Evolutionary conservation across 2,797 vertebrate genomes (phyloP), one percentile per base, ranked within the genome.

Genomic region (Pterois miles): DNA sequence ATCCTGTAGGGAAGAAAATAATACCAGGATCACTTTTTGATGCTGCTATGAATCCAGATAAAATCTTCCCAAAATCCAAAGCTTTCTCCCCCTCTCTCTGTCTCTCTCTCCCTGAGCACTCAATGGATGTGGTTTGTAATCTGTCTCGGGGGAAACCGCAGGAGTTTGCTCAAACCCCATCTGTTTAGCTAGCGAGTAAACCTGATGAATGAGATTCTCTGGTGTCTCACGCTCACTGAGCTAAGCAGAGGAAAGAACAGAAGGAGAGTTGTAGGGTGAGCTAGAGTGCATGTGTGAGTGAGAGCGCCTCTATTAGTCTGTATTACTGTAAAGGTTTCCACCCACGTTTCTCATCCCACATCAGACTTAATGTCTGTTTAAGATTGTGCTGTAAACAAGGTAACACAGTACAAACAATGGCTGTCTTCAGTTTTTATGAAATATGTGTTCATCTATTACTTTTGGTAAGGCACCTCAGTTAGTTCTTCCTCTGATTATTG

Each of bases 191-290:
- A 60, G 85, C 67, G 22, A 89, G 78, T 80, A 83, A 89, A 87
- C 85, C 91, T 92, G 90, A 93, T 92, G 90, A 93, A 93, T 92
- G 89, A 78, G 80, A 88, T 87, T 80, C 88, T 89, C 85, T 79
- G 77, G 92, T 88, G 87, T 82, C 81, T 86, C 83, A 53, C 85
- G 86, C 78, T 84, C 67, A 87, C 79, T 82, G 89, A 88, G 73
- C 88, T 78, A 60, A 84, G 74, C 74, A 46, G 67, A 81, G 64
- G 66, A 76, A 65, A 59, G 64, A 86, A 77, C 81, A 85, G 81
- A 85, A 80, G 90, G 74, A 78, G 72, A 78, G 60, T 82, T 82
- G 59, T 69, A 56, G 80, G 68, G 65, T 81, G 74, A 81, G 64
- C 18, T 65, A 20, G 54, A 71, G 72, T 52, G 72, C 31, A 52